These are phyloP conservation scores for Leptopilina clavipes DNA, from an alignment of 1,140 invertebrate genomes.

Conservation along the genomic window DNA sequence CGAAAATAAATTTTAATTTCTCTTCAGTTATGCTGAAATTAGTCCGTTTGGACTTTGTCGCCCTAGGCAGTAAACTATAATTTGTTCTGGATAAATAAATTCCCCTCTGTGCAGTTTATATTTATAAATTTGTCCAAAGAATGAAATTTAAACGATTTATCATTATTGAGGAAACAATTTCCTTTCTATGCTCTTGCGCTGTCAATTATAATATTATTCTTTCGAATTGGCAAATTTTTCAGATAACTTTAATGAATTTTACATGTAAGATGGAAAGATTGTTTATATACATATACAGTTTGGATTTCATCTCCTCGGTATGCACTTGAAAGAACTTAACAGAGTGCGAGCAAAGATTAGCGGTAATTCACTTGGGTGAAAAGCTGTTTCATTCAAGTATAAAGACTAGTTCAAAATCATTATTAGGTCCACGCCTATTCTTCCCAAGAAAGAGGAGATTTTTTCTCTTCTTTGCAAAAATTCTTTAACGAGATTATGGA, in stretches of 20 bases:
- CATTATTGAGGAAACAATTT: background rate
- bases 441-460: conserved; percentile 12
- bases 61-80: no score
- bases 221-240: background rate
- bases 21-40: no score
- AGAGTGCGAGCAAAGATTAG: conserved; percentile 53
- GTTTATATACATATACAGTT: conserved; percentile 31
- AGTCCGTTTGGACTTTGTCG: conserved; percentile 5
- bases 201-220: background rate
- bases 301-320: conserved; percentile 39
- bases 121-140: no score
- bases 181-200: background rate
- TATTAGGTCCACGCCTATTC: conserved; percentile 32
- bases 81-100: no score
- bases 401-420: conserved; percentile 53
- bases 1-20: conserved; percentile 31
- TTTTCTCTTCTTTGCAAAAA: background rate
- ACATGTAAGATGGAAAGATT: background rate
- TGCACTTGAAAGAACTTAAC: conserved; percentile 52
- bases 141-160: background rate
- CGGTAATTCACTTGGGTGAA: conserved; percentile 57
- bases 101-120: no score
- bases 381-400: conserved; percentile 54
- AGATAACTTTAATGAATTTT: background rate
- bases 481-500: background rate